Evolutionary conservation across 2,888 invertebrate genomes (phyloP), one percentile per base, ranked within the genome.

Genomic region (Andrena dorsata): DNA sequence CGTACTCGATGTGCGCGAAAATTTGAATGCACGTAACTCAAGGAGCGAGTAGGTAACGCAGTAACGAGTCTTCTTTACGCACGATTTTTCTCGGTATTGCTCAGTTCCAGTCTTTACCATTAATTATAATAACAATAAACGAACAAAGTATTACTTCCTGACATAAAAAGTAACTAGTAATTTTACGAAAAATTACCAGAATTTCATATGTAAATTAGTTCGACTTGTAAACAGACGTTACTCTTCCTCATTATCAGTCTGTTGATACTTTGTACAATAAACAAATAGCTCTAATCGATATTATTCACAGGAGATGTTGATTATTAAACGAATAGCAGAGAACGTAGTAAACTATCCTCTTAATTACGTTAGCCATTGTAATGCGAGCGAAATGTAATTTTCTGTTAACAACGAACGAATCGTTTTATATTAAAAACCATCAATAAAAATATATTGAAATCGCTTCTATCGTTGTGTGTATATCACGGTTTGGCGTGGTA

Each of bases 391-490:
- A 60, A 30, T 72, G 51, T 78, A 47, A 28, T 13, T 20, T 71
- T 78, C 30, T 64, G 26, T 47, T 68, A 51, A 60, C 35, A 70
- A 84, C 49, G 53, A 78, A 72, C 49, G 3, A 68, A 73, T 74
- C 76, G 72, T 86, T 86, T 86, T 83, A 66, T 86, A 86, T 84
- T 16, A 73, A 80, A 75, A 41, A 74, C 30, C 10, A 70, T 32
- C 64, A 79, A 83, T 69, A 63, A 69, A 84, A 60, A 53, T 60
- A 76, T 71, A 68, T 71, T 71, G 16, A 77, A 82, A 73, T n/a
- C 41, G 7, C 28, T 51, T 28, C 20, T 65, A 53, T 5, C 20
- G 16, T 6, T 60, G 3, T 49, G 6, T 60, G 13, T 8, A 8
- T 20, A 53, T 20, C 23, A 20, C 53, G 20, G 53, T 53, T 53